Evolutionary conservation across 2,797 vertebrate genomes (phyloP).

Genomic region (Micromesistius poutassou): DNA sequence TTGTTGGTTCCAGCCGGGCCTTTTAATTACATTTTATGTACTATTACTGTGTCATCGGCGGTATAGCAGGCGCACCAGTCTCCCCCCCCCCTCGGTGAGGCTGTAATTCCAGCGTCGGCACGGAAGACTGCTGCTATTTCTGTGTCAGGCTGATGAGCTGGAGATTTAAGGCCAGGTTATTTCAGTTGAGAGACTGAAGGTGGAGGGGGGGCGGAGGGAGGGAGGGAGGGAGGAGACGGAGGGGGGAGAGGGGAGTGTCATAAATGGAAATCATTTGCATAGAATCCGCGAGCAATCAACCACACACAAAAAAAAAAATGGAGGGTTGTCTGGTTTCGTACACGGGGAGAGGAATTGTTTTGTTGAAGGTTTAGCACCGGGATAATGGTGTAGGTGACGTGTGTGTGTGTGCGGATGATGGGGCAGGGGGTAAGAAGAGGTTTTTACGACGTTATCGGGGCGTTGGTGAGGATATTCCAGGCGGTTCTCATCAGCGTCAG

Average conservation of each 20-base stretch:
- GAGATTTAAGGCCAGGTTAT: constrained; percentile 4
- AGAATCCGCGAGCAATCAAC: constrained; percentile 27
- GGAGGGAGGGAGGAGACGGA: too few relatives aligned
- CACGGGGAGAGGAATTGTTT: background rate
- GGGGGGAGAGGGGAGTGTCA: background rate
- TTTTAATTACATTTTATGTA: constrained; percentile 41
- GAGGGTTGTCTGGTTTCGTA: background rate
- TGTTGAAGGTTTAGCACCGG: background rate
- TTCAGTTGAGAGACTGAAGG: background rate
- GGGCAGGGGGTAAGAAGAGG: too few relatives aligned
- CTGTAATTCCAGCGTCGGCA: background rate
- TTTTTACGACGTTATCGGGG: too few relatives aligned
- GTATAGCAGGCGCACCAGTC: background rate
- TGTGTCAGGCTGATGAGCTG: constrained; percentile 36
- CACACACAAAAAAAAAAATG: background rate
- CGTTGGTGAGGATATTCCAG: too few relatives aligned
- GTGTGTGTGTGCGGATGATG: too few relatives aligned
- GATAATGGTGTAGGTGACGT: too few relatives aligned
- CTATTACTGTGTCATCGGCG: constrained; percentile 24
- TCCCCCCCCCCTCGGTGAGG: background rate
- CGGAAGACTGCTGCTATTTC: background rate
- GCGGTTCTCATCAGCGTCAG: constrained; percentile 1
- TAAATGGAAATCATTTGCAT: constrained; percentile 20
- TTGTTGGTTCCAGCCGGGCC: constrained; percentile 27
- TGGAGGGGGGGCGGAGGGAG: background rate